Evolutionary conservation across 2,797 vertebrate species (phyloP), one percentile per base, ranked within the genome.

Genomic region (Lacerta viridis): DNA sequence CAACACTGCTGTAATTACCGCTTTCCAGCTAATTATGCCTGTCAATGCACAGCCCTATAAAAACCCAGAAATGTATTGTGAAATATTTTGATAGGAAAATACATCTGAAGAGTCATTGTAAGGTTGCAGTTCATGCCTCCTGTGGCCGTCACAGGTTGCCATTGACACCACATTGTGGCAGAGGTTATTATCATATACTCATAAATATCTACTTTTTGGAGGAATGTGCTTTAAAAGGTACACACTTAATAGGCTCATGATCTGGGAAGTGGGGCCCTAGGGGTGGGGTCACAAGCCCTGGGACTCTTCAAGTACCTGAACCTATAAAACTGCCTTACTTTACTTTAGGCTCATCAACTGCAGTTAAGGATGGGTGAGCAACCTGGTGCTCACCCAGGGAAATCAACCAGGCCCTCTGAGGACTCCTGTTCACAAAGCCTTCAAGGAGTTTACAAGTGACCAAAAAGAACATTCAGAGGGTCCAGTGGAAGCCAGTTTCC

Each of bases 41-140:
- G 76, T 80, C 43, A 68, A 1, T 55, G 88, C 55, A 23, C 33
- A 84, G 17, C 11, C 76, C 15, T 20, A 71, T 36, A 64, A 2
- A 66, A 84, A 88, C 33, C 71, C 41, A 76, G 2, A 59, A 0
- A 81, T 76, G 88, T 43, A 20, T 77, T 23, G 2, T 55, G 77
- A 66, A 80, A 43, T 88, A 87, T 66, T 43, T 76, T 78, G 72
- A 27, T n/a, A 78, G 46, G 18, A 68, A 68, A 78, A 68, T 3
- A 33, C 27, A 33, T 33, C 3, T 15, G 20, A 68, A 66, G 15
- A 5, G 59, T 68, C 27, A 25, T 46, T 78, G 8, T 7, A 78
- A 85, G 18, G 9, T 7, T 36, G n/a, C 10, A 27, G 11, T 81
- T 66, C 66, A 66, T n/a, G 66, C 13, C 18, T 68, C 61, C 25